Conservation (phyloP, 2,113 vertebrate genomes). For the Eolophus roseicapilla region DNA sequence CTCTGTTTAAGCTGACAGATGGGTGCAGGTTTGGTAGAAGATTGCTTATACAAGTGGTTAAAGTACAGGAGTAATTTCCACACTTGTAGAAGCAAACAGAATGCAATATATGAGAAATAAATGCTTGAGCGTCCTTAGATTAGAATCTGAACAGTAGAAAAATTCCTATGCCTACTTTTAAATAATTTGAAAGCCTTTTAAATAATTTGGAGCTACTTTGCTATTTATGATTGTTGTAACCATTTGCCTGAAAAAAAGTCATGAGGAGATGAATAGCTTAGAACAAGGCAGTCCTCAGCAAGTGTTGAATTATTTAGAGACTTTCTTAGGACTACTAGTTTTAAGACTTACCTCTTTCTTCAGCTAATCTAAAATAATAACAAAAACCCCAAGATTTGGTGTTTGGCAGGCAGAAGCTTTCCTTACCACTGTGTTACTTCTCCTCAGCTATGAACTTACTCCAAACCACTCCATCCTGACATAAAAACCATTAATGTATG, state of each 20-base stretch:
- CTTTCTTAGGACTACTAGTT: background rate
- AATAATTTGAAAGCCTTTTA: background rate
- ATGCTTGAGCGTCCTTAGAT: background rate
- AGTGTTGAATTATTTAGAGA: background rate
- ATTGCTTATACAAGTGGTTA: background rate
- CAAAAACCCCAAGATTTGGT: accelerated
- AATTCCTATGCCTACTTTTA: background rate
- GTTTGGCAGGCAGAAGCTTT: background rate
- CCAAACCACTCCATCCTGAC: background rate
- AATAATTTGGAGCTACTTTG: background rate
- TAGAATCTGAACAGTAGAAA: background rate
- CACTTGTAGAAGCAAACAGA: background rate
- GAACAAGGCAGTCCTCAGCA: background rate
- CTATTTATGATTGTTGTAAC: background rate
- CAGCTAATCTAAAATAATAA: background rate
- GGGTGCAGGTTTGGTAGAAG: background rate
- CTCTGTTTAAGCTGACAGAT: background rate
- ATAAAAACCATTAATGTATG: background rate
- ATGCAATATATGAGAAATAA: background rate
- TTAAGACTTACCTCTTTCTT: background rate
- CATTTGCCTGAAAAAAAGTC: background rate
- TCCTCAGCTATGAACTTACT: background rate
- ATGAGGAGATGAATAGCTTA: background rate
- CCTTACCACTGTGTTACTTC: background rate
- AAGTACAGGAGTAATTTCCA: background rate